phyloP scores from a whole-genome alignment of 2,888 invertebrate species.

The Platycnemis pennipes region DNA sequence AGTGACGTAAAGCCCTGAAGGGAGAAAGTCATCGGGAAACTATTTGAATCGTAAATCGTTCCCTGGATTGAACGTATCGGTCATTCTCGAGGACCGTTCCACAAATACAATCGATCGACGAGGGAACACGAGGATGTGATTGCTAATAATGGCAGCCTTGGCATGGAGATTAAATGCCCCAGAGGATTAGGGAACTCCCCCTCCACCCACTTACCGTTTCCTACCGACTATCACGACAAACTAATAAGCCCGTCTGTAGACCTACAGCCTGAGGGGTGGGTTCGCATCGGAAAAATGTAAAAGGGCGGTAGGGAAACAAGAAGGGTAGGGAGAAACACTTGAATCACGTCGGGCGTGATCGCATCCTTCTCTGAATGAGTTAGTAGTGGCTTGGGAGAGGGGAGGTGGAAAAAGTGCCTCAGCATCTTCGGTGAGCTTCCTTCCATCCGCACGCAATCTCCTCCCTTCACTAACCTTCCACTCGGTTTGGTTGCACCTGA shows the following conservation, averaged over 20 bases:
- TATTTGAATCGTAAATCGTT: neutral
- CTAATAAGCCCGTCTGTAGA: neutral
- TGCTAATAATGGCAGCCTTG: conserved; percentile 13
- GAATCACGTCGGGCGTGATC: conserved; percentile 31
- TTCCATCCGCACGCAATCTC: neutral
- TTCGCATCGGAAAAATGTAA: conserved; percentile 38
- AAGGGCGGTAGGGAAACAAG: neutral
- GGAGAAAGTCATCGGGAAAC: neutral
- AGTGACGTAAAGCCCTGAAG: neutral
- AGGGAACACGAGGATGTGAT: neutral
- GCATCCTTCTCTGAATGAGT: conserved; percentile 29
- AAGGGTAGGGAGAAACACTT: neutral
- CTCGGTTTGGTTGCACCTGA: neutral
- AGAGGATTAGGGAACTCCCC: neutral
- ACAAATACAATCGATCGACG: neutral
- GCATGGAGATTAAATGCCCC: conserved; percentile 8
- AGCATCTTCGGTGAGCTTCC: neutral
- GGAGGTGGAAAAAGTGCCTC: neutral
- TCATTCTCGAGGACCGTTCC: neutral
- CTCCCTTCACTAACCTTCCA: neutral
- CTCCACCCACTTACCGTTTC: neutral
- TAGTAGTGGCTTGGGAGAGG: neutral
- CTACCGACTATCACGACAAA: neutral
- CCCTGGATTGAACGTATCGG: neutral
- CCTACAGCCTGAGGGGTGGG: conserved; percentile 29